Conservation (phyloP, 2,888 invertebrate species). For the Conomelus anceps region DNA sequence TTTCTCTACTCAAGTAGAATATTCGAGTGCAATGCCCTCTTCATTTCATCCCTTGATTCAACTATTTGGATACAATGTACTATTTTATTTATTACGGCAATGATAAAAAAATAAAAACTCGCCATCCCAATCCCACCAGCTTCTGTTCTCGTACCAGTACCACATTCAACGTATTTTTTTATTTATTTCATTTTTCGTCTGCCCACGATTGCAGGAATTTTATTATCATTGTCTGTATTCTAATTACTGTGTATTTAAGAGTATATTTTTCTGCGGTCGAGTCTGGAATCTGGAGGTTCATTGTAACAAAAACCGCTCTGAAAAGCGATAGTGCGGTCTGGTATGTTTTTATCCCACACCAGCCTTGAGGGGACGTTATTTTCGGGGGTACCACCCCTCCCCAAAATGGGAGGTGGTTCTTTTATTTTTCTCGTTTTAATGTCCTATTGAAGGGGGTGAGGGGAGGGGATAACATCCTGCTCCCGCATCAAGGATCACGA, state of each 20-base stretch:
- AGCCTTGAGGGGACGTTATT: neutral
- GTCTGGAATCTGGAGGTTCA: neutral
- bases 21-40: neutral
- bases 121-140: neutral
- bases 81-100: neutral
- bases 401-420: neutral
- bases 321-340: neutral
- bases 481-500: neutral
- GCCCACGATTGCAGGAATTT: neutral
- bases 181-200: neutral
- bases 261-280: neutral
- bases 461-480: neutral
- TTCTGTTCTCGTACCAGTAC: neutral
- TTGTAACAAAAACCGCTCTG: neutral
- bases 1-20: no score
- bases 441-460: neutral
- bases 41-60: neutral
- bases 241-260: neutral
- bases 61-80: neutral
- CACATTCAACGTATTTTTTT: neutral
- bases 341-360: neutral
- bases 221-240: neutral
- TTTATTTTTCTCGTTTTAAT: neutral
- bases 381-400: neutral
- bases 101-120: neutral